Percentiles rank a stretch among this genome's conserved stretches.
Evolutionary conservation across 2,797 vertebrate genomes (phyloP).

Genomic region (Emys orbicularis): DNA sequence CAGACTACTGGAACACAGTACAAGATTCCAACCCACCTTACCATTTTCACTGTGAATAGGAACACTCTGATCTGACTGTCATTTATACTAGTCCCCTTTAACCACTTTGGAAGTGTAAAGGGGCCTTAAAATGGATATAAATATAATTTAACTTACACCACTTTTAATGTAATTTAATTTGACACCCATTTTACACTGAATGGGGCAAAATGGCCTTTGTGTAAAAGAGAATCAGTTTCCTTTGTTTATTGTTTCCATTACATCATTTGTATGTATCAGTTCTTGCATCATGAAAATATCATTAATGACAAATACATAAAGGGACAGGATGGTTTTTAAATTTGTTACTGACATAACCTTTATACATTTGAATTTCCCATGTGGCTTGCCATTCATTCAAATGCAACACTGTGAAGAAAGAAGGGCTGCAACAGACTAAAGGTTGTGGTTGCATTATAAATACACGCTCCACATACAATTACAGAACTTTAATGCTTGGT

Average conservation of each 20-base stretch:
- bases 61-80: neutral
- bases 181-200: fast-evolving
- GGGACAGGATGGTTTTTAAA: slow-evolving; percentile 50
- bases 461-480: slow-evolving; percentile 25
- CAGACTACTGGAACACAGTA: neutral
- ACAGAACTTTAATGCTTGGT: slow-evolving; percentile 62
- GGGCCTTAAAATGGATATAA: neutral
- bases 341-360: slow-evolving; percentile 73
- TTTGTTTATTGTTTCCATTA: neutral
- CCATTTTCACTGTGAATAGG: neutral
- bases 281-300: slow-evolving; percentile 54
- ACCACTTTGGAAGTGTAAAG: neutral
- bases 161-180: neutral
- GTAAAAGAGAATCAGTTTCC: neutral
- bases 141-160: neutral
- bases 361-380: slow-evolving; percentile 57
- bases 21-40: neutral
- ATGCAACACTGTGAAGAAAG: neutral
- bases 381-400: slow-evolving; percentile 20
- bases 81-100: neutral
- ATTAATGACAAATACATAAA: slow-evolving; percentile 63
- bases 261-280: neutral
- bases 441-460: slow-evolving; percentile 46
- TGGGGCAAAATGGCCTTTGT: neutral
- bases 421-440: neutral